These are phyloP conservation scores for Oxygymnocypris stewartii DNA, from an alignment of 2,113 vertebrate species.

Conservation along the genomic window DNA sequence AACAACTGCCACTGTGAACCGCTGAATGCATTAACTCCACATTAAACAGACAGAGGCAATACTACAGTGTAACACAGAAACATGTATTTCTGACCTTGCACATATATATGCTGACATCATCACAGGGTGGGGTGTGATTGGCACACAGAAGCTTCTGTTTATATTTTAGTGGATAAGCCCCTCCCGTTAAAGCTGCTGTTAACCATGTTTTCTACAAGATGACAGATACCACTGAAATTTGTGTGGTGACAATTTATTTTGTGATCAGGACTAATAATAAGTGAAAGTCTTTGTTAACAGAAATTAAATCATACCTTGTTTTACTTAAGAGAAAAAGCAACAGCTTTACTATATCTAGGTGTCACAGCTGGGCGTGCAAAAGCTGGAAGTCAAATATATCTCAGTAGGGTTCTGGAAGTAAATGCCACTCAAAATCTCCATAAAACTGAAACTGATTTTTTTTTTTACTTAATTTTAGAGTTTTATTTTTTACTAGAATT, in stretches of 20 bases:
- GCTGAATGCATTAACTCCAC: not conserved
- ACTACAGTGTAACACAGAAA: not conserved
- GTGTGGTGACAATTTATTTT: not conserved
- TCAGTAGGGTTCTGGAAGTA: too few species aligned
- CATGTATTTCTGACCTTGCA: not conserved
- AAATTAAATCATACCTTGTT: not conserved
- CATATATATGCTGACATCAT: constrained; percentile 11
- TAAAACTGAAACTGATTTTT: too few species aligned
- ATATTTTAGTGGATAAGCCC: not conserved
- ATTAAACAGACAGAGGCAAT: not conserved
- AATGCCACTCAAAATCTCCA: too few species aligned
- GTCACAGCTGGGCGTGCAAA: too few species aligned
- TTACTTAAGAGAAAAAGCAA: not conserved
- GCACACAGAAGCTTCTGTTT: not conserved
- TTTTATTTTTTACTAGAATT: too few species aligned
- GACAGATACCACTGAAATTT: not conserved
- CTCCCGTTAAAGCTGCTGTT: not conserved
- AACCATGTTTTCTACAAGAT: not conserved
- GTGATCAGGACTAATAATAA: not conserved
- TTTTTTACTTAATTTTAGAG: too few species aligned
- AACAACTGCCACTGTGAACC: not conserved
- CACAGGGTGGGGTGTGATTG: not conserved
- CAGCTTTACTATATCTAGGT: too few species aligned
- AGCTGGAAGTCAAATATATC: too few species aligned
- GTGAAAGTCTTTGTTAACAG: not conserved